These are phyloP conservation scores for Bufo bufo DNA, from an alignment of 2,113 vertebrate species.

Conservation along the genomic window DNA sequence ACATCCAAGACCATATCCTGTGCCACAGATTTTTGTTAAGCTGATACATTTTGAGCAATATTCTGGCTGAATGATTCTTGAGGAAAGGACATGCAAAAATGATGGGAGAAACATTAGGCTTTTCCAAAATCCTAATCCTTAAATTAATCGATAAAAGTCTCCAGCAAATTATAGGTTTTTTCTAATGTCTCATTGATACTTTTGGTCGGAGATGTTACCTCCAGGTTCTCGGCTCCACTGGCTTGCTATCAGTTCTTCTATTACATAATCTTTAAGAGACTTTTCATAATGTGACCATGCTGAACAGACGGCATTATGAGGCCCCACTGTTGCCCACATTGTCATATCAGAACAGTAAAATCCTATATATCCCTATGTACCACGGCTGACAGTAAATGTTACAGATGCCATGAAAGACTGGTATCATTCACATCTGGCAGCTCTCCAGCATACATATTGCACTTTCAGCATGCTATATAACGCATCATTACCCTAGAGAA, in stretches of 20 bases:
- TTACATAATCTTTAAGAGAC: background rate
- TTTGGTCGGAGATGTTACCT: background rate
- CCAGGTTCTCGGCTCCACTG: too few species aligned
- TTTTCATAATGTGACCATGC: background rate
- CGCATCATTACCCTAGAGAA: background rate
- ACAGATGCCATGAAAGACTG: background rate
- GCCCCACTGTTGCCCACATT: background rate
- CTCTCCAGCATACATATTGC: background rate
- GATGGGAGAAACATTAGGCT: too few species aligned
- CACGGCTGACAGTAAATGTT: background rate
- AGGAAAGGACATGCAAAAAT: too few species aligned
- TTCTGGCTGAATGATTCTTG: too few species aligned
- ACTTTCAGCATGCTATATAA: background rate
- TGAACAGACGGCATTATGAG: background rate
- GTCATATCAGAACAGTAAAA: background rate
- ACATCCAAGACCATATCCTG: background rate
- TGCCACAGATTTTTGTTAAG: background rate
- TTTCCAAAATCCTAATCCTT: too few species aligned
- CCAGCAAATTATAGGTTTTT: too few species aligned
- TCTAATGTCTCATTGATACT: background rate
- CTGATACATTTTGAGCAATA: too few species aligned
- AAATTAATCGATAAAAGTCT: too few species aligned
- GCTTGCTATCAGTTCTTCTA: too few species aligned
- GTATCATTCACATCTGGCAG: background rate
- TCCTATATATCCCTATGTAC: background rate